Percentiles rank a stretch among this genome's conserved stretches.
phyloP scores from a whole-genome alignment of 1,140 invertebrate species.

The Dryas iulia region DNA sequence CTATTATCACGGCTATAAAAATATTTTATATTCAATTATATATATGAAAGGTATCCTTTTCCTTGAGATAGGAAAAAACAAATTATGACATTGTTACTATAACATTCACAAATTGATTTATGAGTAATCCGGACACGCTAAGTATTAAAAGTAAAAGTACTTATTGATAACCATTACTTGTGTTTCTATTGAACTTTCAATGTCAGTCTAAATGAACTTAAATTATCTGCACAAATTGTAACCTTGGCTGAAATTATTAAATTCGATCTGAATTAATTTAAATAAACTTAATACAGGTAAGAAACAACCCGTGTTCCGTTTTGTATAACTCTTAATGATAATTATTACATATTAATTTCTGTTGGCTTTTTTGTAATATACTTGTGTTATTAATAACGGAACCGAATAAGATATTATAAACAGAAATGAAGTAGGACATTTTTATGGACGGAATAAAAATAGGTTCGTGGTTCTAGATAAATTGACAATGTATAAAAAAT shows the following conservation, averaged over 20 bases:
- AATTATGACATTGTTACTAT: neutral
- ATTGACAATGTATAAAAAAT: too few species aligned
- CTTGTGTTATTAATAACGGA: too few species aligned
- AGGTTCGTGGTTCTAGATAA: too few species aligned
- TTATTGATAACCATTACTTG: neutral
- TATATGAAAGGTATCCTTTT: neutral
- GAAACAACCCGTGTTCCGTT: too few species aligned
- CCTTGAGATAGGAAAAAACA: neutral
- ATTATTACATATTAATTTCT: too few species aligned
- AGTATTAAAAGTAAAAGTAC: constrained; percentile 5
- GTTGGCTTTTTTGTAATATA: too few species aligned
- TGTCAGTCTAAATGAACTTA: neutral
- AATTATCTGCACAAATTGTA: neutral
- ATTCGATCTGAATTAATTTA: neutral
- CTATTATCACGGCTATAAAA: neutral
- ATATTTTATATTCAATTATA: neutral
- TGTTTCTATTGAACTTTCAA: constrained; percentile 7
- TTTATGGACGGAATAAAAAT: too few species aligned
- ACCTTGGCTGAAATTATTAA: neutral
- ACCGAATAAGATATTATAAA: too few species aligned
- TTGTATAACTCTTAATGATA: too few species aligned
- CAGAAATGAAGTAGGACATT: too few species aligned
- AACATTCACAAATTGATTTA: neutral
- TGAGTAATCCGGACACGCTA: neutral
- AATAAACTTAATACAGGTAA: neutral